These are phyloP conservation scores for Vireo altiloquus DNA, from an alignment of 2,113 vertebrate genomes.

Conservation along the genomic window DNA sequence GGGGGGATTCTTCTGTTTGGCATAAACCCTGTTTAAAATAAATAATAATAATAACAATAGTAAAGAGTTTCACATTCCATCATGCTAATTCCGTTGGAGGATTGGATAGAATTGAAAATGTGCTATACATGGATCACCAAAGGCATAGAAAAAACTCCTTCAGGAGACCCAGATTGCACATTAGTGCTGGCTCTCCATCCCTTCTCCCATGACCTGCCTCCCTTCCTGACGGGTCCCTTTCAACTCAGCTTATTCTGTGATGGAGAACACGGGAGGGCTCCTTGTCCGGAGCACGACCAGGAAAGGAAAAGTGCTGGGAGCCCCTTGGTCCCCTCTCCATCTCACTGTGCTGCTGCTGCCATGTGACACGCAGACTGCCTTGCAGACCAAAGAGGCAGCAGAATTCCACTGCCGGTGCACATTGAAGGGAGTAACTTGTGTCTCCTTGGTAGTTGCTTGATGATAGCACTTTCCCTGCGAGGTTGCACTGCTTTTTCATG, in stretches of 20 bases:
- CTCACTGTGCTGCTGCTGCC: fast-evolving
- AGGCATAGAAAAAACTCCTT: not conserved
- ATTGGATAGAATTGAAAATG: not conserved
- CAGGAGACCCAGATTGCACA: not conserved
- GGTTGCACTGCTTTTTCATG: not conserved
- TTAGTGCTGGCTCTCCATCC: not conserved
- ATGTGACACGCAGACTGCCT: fast-evolving
- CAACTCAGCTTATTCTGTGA: not conserved
- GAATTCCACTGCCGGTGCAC: not conserved
- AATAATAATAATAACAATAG: not conserved
- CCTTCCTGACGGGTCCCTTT: not conserved
- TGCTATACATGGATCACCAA: not conserved
- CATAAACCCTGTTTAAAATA: not conserved
- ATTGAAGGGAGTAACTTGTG: not conserved
- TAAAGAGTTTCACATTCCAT: not conserved
- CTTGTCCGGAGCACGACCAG: not conserved
- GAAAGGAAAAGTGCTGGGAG: not conserved
- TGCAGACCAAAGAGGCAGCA: not conserved
- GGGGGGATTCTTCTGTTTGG: not conserved
- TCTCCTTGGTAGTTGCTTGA: not conserved
- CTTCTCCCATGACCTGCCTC: not conserved
- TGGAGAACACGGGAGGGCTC: not conserved
- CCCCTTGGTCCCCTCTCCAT: fast-evolving
- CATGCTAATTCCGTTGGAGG: not conserved
- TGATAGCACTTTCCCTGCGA: not conserved